Evolutionary conservation across 2,888 invertebrate genomes (phyloP).

Genomic region (Ypsolopha sequella): DNA sequence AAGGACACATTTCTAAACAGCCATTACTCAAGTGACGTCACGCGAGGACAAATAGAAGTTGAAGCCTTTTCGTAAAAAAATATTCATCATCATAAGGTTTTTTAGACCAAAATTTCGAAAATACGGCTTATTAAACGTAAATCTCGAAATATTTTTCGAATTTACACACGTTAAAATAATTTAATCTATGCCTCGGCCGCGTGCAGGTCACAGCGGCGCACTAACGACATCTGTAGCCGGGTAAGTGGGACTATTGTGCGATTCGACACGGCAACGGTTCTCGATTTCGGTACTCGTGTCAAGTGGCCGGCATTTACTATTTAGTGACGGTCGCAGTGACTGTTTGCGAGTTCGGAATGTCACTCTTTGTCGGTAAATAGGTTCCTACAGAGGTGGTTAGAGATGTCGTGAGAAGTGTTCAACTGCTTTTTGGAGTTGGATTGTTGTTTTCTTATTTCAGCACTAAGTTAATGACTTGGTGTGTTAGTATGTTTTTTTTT

Average conservation of each 20-base stretch:
- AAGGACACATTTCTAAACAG: too few relatives aligned
- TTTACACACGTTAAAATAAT: too few relatives aligned
- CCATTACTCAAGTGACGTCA: too few relatives aligned
- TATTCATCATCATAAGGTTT: too few relatives aligned
- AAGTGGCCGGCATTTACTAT: slow-evolving; percentile 29
- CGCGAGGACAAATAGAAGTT: too few relatives aligned
- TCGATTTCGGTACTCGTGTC: slow-evolving; percentile 44
- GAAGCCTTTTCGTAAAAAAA: too few relatives aligned
- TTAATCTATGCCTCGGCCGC: slow-evolving; percentile 36
- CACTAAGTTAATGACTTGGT: not conserved
- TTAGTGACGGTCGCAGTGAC: slow-evolving; percentile 55
- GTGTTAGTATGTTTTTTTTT: too few relatives aligned
- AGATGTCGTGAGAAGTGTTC: too few relatives aligned
- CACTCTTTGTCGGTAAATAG: slow-evolving; percentile 7
- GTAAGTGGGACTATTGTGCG: slow-evolving; percentile 61
- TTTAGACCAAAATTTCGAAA: too few relatives aligned
- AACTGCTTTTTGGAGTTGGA: not conserved
- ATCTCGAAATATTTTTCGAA: too few relatives aligned
- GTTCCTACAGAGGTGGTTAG: slow-evolving; percentile 7
- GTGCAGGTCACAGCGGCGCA: slow-evolving; percentile 46
- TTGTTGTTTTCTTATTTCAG: not conserved
- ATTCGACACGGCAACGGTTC: slow-evolving; percentile 51
- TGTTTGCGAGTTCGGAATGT: slow-evolving; percentile 21
- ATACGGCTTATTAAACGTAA: too few relatives aligned
- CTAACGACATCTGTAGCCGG: slow-evolving; percentile 63